Evolutionary conservation across 2,888 invertebrate genomes (phyloP).

Genomic region (Furcula furcula): DNA sequence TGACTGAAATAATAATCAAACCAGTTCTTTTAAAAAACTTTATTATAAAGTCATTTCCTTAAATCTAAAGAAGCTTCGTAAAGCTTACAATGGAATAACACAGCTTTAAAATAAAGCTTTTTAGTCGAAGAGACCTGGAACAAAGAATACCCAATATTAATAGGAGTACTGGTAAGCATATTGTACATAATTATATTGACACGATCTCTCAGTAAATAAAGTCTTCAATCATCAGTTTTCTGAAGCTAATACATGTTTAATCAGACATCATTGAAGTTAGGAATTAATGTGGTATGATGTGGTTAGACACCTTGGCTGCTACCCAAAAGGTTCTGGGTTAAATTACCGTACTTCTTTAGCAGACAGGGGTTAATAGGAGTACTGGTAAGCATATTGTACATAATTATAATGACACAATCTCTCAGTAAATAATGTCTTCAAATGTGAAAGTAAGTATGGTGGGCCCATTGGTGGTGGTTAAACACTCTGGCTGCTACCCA

Average conservation of each 20-base stretch:
- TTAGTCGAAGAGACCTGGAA: slow-evolving; percentile 90
- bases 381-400: no score
- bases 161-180: slow-evolving; percentile 3
- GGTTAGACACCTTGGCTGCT: no score
- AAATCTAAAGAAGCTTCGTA: slow-evolving; percentile 72
- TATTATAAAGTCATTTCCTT: slow-evolving; percentile 70
- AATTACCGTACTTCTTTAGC: no score
- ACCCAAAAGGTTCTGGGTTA: no score
- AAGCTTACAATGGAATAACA: slow-evolving; percentile 71
- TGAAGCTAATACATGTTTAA: slow-evolving; percentile 82
- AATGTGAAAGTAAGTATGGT: no score
- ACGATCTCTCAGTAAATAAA: slow-evolving; percentile 52
- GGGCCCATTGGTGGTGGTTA: no score
- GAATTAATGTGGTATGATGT: no score
- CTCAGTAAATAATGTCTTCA: no score
- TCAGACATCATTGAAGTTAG: slow-evolving; percentile 76
- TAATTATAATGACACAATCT: no score
- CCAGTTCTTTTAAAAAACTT: slow-evolving; percentile 43
- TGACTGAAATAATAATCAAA: background rate
- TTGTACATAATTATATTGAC: no score
- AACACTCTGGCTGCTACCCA: no score
- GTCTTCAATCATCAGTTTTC: slow-evolving; percentile 62
- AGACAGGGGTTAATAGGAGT: no score
- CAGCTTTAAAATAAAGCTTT: slow-evolving; percentile 68
- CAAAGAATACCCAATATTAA: slow-evolving; percentile 51